Evolutionary conservation across 2,888 invertebrate genomes (phyloP).

Genomic region (Cerceris ruficornis): DNA sequence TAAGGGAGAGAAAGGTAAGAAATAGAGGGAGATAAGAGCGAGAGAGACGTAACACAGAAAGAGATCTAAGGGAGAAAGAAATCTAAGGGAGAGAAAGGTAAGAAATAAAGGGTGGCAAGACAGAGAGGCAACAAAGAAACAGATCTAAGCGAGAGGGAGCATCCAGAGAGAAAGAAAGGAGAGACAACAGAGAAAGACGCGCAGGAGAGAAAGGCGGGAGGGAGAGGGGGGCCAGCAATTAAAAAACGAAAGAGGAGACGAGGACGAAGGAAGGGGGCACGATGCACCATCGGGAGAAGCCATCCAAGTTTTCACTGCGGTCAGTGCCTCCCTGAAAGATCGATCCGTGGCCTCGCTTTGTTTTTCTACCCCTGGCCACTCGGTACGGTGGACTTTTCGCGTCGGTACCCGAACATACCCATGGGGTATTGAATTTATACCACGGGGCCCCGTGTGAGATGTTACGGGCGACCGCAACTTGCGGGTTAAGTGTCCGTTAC

Average conservation of each 20-base stretch:
- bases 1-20: too few species aligned
- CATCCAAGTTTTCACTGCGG: slow-evolving; percentile 65
- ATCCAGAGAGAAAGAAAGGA: too few species aligned
- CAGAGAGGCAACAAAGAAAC: too few species aligned
- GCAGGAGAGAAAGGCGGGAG: too few species aligned
- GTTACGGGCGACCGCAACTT: slow-evolving; percentile 65
- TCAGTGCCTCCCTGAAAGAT: slow-evolving; percentile 29
- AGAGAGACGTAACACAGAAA: too few species aligned
- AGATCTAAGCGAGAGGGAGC: too few species aligned
- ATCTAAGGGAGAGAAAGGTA: too few species aligned
- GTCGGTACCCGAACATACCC: slow-evolving; percentile 20
- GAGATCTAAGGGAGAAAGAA: too few species aligned
- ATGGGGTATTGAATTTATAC: slow-evolving; percentile 60
- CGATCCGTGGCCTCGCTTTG: slow-evolving; percentile 37
- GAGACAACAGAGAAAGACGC: too few species aligned
- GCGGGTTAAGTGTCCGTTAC: slow-evolving; percentile 74
- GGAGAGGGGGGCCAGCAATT: slow-evolving; percentile 38
- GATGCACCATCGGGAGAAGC: slow-evolving; percentile 51
- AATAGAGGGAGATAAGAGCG: too few species aligned
- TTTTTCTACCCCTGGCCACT: slow-evolving; percentile 55
- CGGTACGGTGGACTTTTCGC: slow-evolving; percentile 22
- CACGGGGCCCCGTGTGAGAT: slow-evolving; percentile 31
- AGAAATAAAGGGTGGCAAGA: too few species aligned
- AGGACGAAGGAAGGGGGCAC: background rate
- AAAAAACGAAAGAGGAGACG: slow-evolving; percentile 27